Evolutionary conservation across 2,888 invertebrate genomes (phyloP).

Genomic region (Hyppa rectilinea): DNA sequence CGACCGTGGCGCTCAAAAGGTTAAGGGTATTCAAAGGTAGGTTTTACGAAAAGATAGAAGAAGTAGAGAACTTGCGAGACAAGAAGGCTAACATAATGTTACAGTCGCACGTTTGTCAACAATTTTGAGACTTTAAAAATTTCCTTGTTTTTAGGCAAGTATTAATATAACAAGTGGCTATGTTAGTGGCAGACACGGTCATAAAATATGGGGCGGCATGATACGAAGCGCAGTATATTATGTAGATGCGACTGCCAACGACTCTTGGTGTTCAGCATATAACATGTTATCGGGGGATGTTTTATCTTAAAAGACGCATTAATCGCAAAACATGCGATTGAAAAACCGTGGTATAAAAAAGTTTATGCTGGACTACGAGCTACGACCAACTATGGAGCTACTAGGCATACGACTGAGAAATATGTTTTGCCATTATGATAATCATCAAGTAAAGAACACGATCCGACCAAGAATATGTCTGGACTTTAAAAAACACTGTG

Average conservation of each 20-base stretch:
- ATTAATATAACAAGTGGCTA: too few species aligned
- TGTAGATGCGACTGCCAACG: background rate
- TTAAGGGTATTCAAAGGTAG: background rate
- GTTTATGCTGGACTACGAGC: too few species aligned
- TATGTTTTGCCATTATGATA: too few species aligned
- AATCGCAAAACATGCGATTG: too few species aligned
- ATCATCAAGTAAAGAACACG: background rate
- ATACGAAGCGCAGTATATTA: background rate
- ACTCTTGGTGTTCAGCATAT: background rate
- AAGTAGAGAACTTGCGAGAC: background rate
- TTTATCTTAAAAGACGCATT: background rate
- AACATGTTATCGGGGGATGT: too few species aligned
- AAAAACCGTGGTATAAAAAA: too few species aligned
- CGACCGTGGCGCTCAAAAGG: too few species aligned
- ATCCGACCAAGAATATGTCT: too few species aligned
- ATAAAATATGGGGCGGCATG: background rate
- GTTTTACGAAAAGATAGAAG: background rate
- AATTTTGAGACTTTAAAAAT: background rate
- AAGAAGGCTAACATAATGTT: background rate
- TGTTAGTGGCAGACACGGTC: background rate
- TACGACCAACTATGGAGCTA: too few species aligned
- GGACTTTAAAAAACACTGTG: too few species aligned
- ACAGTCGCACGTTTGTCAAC: background rate
- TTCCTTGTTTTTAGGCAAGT: background rate
- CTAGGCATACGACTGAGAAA: too few species aligned